These are phyloP conservation scores for Cheilosia vulpina DNA, from an alignment of 2,888 invertebrate genomes.

Conservation along the genomic window DNA sequence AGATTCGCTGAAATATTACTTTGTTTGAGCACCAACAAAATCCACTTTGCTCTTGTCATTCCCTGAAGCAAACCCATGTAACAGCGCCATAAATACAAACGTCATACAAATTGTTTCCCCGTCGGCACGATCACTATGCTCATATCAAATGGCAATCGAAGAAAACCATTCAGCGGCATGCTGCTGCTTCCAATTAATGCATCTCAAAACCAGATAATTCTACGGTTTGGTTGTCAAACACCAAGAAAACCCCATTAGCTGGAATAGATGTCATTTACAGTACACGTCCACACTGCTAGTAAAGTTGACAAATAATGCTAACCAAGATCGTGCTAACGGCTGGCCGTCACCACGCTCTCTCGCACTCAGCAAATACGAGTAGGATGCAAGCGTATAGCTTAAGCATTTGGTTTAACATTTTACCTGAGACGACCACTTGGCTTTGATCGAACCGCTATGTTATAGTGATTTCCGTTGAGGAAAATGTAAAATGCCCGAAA, in stretches of 20 bases:
- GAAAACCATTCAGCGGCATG: slow-evolving; percentile 3
- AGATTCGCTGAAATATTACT: no score
- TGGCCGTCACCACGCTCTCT: slow-evolving; percentile 23
- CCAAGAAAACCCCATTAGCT: slow-evolving; percentile 22
- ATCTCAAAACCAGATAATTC: slow-evolving; percentile 35
- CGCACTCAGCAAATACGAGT: slow-evolving; percentile 21
- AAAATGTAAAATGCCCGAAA: slow-evolving; percentile 28
- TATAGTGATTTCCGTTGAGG: not conserved
- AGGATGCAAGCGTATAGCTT: not conserved
- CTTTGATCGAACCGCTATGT: slow-evolving; percentile 27
- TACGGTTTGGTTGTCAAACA: slow-evolving; percentile 38
- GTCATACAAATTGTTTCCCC: slow-evolving; percentile 6
- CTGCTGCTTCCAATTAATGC: slow-evolving; percentile 39
- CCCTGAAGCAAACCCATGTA: not conserved
- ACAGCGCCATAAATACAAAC: not conserved
- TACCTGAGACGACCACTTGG: not conserved
- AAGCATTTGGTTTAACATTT: slow-evolving; percentile 4
- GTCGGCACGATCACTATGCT: slow-evolving; percentile 11
- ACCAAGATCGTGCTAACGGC: slow-evolving; percentile 56
- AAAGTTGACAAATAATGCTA: slow-evolving; percentile 58
- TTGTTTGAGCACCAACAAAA: no score
- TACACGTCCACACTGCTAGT: slow-evolving; percentile 24
- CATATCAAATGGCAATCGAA: slow-evolving; percentile 19
- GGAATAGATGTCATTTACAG: slow-evolving; percentile 11
- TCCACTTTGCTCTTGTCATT: no score